Evolutionary conservation across 2,797 vertebrate genomes (phyloP), one percentile per base, ranked within the genome.

Genomic region (Siniperca obscura): DNA sequence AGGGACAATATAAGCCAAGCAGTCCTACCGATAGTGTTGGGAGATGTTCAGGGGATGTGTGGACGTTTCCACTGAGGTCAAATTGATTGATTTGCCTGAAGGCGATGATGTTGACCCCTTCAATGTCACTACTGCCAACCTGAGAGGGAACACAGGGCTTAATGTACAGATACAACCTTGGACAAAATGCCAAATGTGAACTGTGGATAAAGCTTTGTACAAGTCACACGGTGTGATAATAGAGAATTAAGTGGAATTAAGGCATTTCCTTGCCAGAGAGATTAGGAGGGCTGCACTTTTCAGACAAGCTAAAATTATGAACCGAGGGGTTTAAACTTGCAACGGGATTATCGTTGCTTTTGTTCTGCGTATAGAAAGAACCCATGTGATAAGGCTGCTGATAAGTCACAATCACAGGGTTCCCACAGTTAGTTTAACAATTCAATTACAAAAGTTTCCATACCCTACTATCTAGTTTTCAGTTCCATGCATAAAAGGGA

Each of bases 41-140:
- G 46, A 99, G 97, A 84, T 98, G 96, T 77, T 99, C 98, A 0
- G 97, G 95, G 53, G 97, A 95, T 0, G 98, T 98, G 88, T 99
- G 95, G 86, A 99, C 96, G 46, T 99, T 99, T 81, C 98, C 98
- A 61, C 98, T 99, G 61, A 99, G 94, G 90, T 99, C 98, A 84
- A 99, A 99, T 10, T 98, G 98, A 94, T 97, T 99, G 86, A 99
- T 99, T 93, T 99, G 98, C 84, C 98, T 96, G 93, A 99, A 99
- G 0, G 97, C 98, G 27, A 99, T 98, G 83, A 99, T 99, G 92
- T 98, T 99, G 78, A 99, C 91, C 2, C 97, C 97, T 62, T 96
- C 97, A 6, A 99, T 96, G 95, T 99, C 98, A 25, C 84, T 96
- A 85, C 94, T 97, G 78, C 96, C 97, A 40, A 99, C 97, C 98